Evolutionary conservation across 2,888 invertebrate species (phyloP).

Genomic region (Diaphora mendica): DNA sequence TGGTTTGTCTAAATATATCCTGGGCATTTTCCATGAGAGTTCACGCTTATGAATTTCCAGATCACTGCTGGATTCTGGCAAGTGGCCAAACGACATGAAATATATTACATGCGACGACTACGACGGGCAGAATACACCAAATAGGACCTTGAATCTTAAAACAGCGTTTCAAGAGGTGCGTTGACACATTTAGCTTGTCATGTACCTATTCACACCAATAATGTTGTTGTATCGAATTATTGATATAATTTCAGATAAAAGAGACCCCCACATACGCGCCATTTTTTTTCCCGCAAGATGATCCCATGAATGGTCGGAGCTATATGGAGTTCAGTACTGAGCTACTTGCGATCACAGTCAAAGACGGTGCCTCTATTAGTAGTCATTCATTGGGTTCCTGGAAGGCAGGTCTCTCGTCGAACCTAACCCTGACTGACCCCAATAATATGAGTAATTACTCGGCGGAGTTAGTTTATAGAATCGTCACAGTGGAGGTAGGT

Average conservation of each 20-base stretch:
- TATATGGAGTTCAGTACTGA: slow-evolving; percentile 92
- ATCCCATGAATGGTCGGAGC: slow-evolving; percentile 90
- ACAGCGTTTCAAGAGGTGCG: slow-evolving; percentile 89
- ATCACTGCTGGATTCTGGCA: slow-evolving; percentile 89
- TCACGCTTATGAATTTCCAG: slow-evolving; percentile 84
- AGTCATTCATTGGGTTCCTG: slow-evolving; percentile 91
- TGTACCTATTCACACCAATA: slow-evolving; percentile 16
- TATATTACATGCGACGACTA: slow-evolving; percentile 93
- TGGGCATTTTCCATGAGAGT: slow-evolving; percentile 76
- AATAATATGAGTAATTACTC: slow-evolving; percentile 91
- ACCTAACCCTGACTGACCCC: slow-evolving; percentile 88
- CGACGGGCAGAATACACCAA: slow-evolving; percentile 91
- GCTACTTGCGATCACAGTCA: slow-evolving; percentile 89
- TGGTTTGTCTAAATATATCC: slow-evolving; percentile 75
- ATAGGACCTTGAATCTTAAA: slow-evolving; percentile 89
- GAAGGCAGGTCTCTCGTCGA: slow-evolving; percentile 91
- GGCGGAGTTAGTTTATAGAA: slow-evolving; percentile 93
- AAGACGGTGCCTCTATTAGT: slow-evolving; percentile 91
- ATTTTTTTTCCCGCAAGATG: slow-evolving; percentile 87
- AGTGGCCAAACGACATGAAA: slow-evolving; percentile 90
- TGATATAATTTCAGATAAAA: slow-evolving; percentile 74
- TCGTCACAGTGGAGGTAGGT: slow-evolving; percentile 93
- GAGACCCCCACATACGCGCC: slow-evolving; percentile 91
- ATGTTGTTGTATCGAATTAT: slow-evolving; percentile 16
- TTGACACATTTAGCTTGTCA: slow-evolving; percentile 50